Percentiles rank a stretch among this genome's conserved stretches.
phyloP scores from a whole-genome alignment of 2,113 vertebrate genomes.

The Nycticorax nycticorax region DNA sequence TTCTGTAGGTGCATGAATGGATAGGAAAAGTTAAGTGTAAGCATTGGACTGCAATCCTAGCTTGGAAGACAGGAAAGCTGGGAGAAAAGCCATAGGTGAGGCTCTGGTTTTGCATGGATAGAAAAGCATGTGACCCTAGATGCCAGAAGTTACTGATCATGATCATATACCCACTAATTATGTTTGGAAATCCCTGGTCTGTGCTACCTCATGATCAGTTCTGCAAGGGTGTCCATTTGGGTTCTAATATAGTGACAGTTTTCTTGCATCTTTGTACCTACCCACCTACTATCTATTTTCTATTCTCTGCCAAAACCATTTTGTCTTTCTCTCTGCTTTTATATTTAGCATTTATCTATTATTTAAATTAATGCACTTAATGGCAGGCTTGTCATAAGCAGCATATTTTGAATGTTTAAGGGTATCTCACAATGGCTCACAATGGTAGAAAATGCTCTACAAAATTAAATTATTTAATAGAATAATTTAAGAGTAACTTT shows the following conservation, averaged over 20 bases:
- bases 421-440: not conserved
- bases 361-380: not conserved
- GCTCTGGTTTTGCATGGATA: not conserved
- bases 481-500: not conserved
- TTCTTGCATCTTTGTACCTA: not conserved
- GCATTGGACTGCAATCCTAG: not conserved
- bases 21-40: not conserved
- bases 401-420: not conserved
- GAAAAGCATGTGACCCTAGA: not conserved
- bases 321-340: not conserved
- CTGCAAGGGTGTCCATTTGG: not conserved
- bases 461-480: not conserved
- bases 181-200: not conserved
- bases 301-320: not conserved
- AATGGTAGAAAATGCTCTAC: not conserved
- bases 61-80: not conserved
- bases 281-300: not conserved
- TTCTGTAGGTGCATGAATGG: not conserved
- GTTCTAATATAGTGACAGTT: not conserved
- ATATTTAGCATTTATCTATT: not conserved
- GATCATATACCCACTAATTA: not conserved
- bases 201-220: not conserved
- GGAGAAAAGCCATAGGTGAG: not conserved
- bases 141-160: not conserved
- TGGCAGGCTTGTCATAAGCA: not conserved